A percentile compares a stretch with the other conserved stretches of the same genome.
These are phyloP conservation scores for Lasioglossum lativentre DNA, from an alignment of 2,888 invertebrate species.

Conservation along the genomic window DNA sequence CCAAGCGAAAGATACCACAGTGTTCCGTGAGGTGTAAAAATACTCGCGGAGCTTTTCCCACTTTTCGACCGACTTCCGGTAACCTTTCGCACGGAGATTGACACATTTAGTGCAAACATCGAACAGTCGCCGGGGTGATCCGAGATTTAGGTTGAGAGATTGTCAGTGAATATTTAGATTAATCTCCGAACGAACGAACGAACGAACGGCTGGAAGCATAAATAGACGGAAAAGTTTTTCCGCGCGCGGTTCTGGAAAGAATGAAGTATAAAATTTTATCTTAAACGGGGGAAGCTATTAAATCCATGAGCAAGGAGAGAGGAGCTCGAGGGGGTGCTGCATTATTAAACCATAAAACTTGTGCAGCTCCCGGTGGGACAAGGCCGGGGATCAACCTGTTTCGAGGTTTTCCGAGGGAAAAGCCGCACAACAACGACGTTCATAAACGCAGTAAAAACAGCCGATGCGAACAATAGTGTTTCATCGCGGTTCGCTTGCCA, in stretches of 20 bases:
- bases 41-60: background rate
- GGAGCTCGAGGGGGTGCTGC: background rate
- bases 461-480: conserved; percentile 25
- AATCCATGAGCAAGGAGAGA: too few species aligned
- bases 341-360: background rate
- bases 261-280: background rate
- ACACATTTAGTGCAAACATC: conserved; percentile 35
- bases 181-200: background rate
- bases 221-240: background rate
- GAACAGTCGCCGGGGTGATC: conserved; percentile 21
- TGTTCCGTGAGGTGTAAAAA: conserved; percentile 22
- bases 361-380: background rate
- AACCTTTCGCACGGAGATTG: conserved; percentile 18
- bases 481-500: background rate
- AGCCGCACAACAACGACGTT: background rate
- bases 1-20: background rate
- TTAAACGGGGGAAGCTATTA: background rate
- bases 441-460: conserved; percentile 8
- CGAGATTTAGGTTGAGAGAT: conserved; percentile 45
- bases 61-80: background rate
- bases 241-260: background rate
- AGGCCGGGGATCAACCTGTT: background rate
- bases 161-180: conserved; percentile 37
- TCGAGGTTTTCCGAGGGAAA: background rate
- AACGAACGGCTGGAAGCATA: too few species aligned